phyloP scores from a whole-genome alignment of 2,797 vertebrate species.

The Emys orbicularis region DNA sequence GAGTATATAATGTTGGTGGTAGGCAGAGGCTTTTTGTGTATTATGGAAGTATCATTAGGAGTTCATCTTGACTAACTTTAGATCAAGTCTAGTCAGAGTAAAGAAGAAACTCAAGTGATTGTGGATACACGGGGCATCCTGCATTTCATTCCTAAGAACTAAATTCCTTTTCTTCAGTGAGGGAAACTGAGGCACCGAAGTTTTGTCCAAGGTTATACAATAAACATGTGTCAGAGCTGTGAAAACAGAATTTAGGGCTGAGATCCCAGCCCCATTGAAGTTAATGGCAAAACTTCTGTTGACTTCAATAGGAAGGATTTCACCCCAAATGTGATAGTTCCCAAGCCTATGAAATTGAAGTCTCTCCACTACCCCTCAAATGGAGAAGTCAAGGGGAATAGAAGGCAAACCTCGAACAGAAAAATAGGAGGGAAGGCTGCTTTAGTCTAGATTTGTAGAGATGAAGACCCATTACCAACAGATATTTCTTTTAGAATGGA shows the following conservation, averaged over 20 bases:
- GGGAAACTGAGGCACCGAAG: background rate
- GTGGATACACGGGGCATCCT: background rate
- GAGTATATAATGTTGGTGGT: background rate
- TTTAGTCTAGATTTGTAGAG: conserved; percentile 7
- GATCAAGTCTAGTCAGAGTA: background rate
- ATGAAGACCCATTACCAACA: background rate
- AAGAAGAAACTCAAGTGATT: background rate
- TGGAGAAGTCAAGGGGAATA: background rate
- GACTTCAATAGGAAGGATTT: conserved; percentile 14
- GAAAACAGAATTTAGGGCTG: background rate
- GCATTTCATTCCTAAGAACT: background rate
- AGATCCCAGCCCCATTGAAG: background rate
- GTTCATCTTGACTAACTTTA: background rate
- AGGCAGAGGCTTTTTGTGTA: background rate
- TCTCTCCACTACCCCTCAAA: background rate
- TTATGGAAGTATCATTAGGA: background rate
- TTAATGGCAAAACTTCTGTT: background rate
- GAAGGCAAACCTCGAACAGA: conserved; percentile 16
- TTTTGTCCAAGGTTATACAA: background rate
- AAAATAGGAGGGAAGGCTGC: background rate
- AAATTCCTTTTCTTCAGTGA: background rate
- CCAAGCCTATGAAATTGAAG: background rate
- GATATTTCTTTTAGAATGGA: background rate
- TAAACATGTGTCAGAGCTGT: background rate
- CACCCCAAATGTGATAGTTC: conserved; percentile 13